Conservation (phyloP, 2,888 invertebrate species). For the Steromphala cineraria region DNA sequence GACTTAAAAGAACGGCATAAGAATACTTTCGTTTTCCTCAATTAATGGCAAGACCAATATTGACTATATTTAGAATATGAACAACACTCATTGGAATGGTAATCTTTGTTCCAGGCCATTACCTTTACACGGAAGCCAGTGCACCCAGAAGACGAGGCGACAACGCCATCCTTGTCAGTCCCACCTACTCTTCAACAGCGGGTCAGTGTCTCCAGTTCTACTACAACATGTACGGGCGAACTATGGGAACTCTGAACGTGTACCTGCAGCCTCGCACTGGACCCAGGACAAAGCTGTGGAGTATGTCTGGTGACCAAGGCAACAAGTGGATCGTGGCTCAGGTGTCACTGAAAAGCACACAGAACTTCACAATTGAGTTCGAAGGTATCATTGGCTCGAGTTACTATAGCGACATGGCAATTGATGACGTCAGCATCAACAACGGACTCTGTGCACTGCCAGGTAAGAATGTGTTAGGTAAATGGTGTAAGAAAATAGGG, state of each 20-base stretch:
- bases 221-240: slow-evolving; percentile 67
- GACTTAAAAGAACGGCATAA: too few species aligned
- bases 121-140: slow-evolving; percentile 74
- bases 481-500: too few species aligned
- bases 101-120: slow-evolving; percentile 52
- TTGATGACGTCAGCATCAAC: slow-evolving; percentile 68
- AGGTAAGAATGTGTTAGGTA: slow-evolving; percentile 36
- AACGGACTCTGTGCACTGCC: slow-evolving; percentile 54
- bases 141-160: slow-evolving; percentile 79
- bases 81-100: too few species aligned
- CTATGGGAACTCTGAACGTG: slow-evolving; percentile 63
- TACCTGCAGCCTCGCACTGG: slow-evolving; percentile 33
- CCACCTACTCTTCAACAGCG: slow-evolving; percentile 40
- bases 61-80: too few species aligned
- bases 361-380: slow-evolving; percentile 59
- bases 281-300: slow-evolving; percentile 33
- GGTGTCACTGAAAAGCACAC: slow-evolving; percentile 41
- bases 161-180: slow-evolving; percentile 72
- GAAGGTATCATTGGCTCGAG: slow-evolving; percentile 63
- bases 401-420: slow-evolving; percentile 62
- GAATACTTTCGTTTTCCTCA: too few species aligned
- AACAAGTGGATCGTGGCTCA: slow-evolving; percentile 56
- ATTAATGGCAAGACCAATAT: too few species aligned
- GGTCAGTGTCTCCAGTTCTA: slow-evolving; percentile 68
- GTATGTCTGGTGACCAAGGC: slow-evolving; percentile 51